Evolutionary conservation across 1,140 invertebrate species (phyloP).

Genomic region (Linepithema humile): DNA sequence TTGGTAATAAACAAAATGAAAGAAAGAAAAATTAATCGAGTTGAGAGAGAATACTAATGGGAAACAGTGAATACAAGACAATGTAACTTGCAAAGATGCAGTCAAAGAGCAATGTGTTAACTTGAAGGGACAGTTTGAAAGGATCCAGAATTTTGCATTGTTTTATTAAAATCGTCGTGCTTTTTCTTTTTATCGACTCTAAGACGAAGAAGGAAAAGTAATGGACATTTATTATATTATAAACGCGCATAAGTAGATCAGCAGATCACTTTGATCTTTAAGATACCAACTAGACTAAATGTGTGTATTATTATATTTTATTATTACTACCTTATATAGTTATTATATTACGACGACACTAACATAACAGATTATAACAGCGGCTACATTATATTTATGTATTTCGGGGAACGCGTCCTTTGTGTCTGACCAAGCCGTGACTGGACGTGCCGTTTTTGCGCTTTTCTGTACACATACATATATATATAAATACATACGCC

Average conservation of each 20-base stretch:
- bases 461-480: constrained; percentile 42
- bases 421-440: constrained; percentile 51
- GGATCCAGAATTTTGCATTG: constrained; percentile 61
- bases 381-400: constrained; percentile 79
- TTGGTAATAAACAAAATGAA: constrained; percentile 64
- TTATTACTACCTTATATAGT: constrained; percentile 75
- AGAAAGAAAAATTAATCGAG: constrained; percentile 35
- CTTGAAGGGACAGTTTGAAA: constrained; percentile 48
- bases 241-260: constrained; percentile 71
- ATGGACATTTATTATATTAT: constrained; percentile 67
- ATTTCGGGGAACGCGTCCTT: constrained; percentile 68
- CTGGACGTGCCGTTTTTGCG: constrained; percentile 43
- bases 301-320: constrained; percentile 78
- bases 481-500: not conserved
- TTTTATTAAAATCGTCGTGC: constrained; percentile 59
- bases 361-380: constrained; percentile 77
- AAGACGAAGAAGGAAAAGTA: constrained; percentile 57
- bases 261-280: constrained; percentile 72
- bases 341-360: constrained; percentile 78
- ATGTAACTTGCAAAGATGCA: constrained; percentile 43
- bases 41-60: constrained; percentile 52
- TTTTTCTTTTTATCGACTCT: constrained; percentile 44
- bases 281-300: constrained; percentile 76
- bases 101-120: constrained; percentile 61
- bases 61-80: constrained; percentile 46